Evolutionary conservation across 2,888 invertebrate genomes (phyloP).

Genomic region (Eristalinus aeneus): DNA sequence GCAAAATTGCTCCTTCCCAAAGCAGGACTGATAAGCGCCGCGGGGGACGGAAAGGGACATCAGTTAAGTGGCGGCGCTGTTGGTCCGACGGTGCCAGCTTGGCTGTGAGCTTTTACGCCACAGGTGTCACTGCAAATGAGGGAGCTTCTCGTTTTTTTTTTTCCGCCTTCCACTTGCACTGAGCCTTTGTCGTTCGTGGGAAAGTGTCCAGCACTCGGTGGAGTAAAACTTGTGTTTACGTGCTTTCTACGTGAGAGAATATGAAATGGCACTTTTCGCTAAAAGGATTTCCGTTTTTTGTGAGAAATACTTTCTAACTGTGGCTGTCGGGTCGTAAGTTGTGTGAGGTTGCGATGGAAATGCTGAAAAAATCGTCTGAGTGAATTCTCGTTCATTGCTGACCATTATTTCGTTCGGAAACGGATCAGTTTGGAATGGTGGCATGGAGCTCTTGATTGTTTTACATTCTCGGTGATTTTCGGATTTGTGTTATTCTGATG

Average conservation of each 20-base stretch:
- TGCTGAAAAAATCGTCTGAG: background rate
- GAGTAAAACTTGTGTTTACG: background rate
- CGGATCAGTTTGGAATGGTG: background rate
- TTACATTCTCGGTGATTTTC: background rate
- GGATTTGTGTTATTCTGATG: background rate
- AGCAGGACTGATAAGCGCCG: background rate
- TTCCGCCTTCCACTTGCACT: background rate
- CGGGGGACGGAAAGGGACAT: background rate
- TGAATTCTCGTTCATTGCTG: background rate
- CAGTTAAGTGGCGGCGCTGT: background rate
- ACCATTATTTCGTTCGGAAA: background rate
- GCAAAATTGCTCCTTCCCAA: background rate
- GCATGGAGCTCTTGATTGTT: background rate
- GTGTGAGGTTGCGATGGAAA: background rate
- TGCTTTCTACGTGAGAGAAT: background rate
- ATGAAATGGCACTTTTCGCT: background rate
- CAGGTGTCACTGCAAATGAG: constrained; percentile 48
- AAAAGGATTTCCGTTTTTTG: background rate
- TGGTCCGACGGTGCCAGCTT: constrained; percentile 4
- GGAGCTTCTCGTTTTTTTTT: background rate
- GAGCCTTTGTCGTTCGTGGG: constrained; percentile 8
- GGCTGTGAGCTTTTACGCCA: constrained; percentile 36
- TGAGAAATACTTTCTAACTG: background rate
- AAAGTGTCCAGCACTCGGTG: background rate
- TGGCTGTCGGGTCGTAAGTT: background rate